Percentiles rank a stretch among this genome's conserved stretches.
Conservation (phyloP, 1,140 invertebrate species). For the Pygmarrhopalites habei region DNA sequence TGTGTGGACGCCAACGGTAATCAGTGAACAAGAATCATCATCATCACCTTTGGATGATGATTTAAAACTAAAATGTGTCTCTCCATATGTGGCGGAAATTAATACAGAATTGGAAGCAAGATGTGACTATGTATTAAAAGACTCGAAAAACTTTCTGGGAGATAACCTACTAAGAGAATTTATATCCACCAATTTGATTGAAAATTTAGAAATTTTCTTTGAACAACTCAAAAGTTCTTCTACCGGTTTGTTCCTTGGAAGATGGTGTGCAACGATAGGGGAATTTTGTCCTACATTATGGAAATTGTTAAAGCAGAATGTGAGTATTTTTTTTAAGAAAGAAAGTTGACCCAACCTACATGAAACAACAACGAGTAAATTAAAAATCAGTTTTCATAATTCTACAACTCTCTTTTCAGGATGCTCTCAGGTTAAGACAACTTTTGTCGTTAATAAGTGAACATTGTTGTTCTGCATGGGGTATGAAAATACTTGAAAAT, state of each 20-base stretch:
- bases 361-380: neutral
- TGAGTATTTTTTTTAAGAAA: constrained; percentile 10
- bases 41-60: constrained; percentile 12
- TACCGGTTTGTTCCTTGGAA: constrained; percentile 23
- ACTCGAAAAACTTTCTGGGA: constrained; percentile 25
- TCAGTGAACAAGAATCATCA: neutral
- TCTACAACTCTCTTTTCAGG: constrained; percentile 22
- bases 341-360: neutral
- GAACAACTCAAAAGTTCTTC: neutral
- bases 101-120: constrained; percentile 22
- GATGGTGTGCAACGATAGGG: constrained; percentile 15
- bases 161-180: constrained; percentile 30
- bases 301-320: constrained; percentile 34
- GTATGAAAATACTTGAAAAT: neutral
- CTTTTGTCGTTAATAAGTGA: constrained; percentile 14
- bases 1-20: constrained; percentile 27
- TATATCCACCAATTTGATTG: constrained; percentile 22
- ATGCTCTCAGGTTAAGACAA: constrained; percentile 16
- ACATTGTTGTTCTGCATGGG: constrained; percentile 31
- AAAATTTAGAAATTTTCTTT: constrained; percentile 16
- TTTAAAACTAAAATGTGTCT: constrained; percentile 32
- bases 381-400: constrained; percentile 1
- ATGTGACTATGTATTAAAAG: constrained; percentile 17
- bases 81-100: constrained; percentile 24
- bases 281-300: constrained; percentile 33